Evolutionary conservation across 2,113 vertebrate species (phyloP).

Genomic region (Pelecanus crispus): DNA sequence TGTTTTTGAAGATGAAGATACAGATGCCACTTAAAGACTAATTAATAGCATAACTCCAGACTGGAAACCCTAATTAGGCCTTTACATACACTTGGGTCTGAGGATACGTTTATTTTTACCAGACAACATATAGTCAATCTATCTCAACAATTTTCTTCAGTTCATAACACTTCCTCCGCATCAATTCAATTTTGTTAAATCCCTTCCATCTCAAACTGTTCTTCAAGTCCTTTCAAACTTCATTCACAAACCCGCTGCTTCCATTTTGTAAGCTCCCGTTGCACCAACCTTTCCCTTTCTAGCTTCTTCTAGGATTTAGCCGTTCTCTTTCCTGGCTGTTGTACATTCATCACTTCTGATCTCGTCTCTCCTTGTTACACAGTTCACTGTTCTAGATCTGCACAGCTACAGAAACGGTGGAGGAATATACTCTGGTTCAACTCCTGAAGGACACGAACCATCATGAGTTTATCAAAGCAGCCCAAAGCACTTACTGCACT

Average conservation of each 20-base stretch:
- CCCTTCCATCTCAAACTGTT: neutral
- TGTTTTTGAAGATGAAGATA: neutral
- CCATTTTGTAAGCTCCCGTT: fast-evolving
- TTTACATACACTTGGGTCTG: neutral
- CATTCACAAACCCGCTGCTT: neutral
- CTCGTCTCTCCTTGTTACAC: neutral
- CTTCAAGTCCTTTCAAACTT: neutral
- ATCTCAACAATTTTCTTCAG: too few species aligned
- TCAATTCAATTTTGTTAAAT: neutral
- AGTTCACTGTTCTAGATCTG: too few species aligned
- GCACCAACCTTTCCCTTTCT: neutral
- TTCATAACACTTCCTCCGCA: neutral
- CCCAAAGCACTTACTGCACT: fast-evolving
- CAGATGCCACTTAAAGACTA: neutral
- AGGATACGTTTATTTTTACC: fast-evolving
- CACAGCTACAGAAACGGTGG: fast-evolving
- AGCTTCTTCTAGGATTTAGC: too few species aligned
- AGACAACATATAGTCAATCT: fast-evolving
- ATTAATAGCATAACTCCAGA: neutral
- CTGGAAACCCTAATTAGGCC: neutral
- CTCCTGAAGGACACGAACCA: fast-evolving
- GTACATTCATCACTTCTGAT: fast-evolving
- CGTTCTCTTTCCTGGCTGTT: neutral
- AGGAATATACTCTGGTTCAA: fast-evolving
- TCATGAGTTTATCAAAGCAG: fast-evolving